Evolutionary conservation across 2,113 vertebrate species (phyloP).

Genomic region (Telmatochromis sp.): DNA sequence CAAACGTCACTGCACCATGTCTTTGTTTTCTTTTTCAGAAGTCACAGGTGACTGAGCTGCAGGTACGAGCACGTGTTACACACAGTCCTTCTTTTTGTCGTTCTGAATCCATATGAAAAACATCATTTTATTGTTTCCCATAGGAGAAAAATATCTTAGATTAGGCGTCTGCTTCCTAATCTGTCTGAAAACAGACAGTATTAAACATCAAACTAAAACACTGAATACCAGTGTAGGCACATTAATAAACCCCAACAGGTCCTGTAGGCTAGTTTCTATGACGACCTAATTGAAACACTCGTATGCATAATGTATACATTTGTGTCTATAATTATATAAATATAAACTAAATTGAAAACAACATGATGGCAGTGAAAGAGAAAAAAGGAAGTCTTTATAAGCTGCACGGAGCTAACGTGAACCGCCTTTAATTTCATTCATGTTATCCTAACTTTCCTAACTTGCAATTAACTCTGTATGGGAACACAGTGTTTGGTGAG

Average conservation of each 20-base stretch:
- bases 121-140: neutral
- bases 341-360: neutral
- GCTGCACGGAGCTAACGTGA: neutral
- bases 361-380: neutral
- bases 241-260: neutral
- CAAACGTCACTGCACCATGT: neutral
- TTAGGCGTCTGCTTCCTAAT: accelerated
- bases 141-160: neutral
- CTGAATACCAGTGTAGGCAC: accelerated
- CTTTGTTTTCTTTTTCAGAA: neutral
- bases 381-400: neutral
- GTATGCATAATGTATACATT: neutral
- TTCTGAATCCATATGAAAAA: neutral
- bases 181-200: neutral
- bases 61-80: accelerated
- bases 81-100: neutral
- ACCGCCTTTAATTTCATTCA: slow-evolving; percentile 1
- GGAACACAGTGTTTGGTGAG: neutral
- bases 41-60: neutral
- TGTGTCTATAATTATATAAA: neutral
- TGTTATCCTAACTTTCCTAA: slow-evolving; percentile 10
- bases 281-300: neutral
- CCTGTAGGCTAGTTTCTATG: neutral
- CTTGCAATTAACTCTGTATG: slow-evolving; percentile 24
- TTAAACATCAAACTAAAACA: neutral